Evolutionary conservation across 2,797 vertebrate species (phyloP), one percentile per base, ranked within the genome.

Genomic region (Hippoglossus hippoglossus): DNA sequence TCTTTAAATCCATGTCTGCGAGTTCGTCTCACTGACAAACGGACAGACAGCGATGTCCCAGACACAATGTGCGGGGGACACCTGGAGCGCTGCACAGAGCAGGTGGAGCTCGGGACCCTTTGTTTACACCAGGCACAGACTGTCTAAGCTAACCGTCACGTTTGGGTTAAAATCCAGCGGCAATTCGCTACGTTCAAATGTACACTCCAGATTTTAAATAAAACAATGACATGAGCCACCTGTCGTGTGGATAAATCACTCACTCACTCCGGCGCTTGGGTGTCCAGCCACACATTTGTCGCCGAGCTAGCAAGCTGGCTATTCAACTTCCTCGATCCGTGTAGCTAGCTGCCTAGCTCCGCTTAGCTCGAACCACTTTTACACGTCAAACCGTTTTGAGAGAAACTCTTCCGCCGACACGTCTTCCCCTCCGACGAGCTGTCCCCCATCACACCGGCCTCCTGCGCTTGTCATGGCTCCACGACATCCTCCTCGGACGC

Each of bases 1-100:
- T 99, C 94, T 99, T 98, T 87, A 99, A 95, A 98, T 99, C 98
- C 98, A 99, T 99, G 0, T 67, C 71, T 13, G 53, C 34, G 1
- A 5, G 15, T 13, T 50, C 1, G 39, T 49, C 16, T 68, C 46
- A 31, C 53, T 19, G 26, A 36, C 18, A 2, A 21, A 56, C 1
- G 53, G 56, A 49, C 34, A 39, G n/a, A 28, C 19, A 31, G 24
- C 6, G 6, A 4, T 39, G 25, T 49, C 50, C 15, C 41, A 51
- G 36, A 67, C 47, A 73, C 53, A 67, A 36, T 0, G 16, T 7
- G 6, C 13, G 15, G 12, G 28, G 4, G 36, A 34, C 18, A 46
- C 52, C 12, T 74, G 64, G 36, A 18, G 9, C 12, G 77, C 19
- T 3, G 49, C 31, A 3, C 57, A 13, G 60, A 41, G 59, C 64